Conservation (phyloP, 2,797 vertebrate species). For the Bovichtus variegatus region DNA sequence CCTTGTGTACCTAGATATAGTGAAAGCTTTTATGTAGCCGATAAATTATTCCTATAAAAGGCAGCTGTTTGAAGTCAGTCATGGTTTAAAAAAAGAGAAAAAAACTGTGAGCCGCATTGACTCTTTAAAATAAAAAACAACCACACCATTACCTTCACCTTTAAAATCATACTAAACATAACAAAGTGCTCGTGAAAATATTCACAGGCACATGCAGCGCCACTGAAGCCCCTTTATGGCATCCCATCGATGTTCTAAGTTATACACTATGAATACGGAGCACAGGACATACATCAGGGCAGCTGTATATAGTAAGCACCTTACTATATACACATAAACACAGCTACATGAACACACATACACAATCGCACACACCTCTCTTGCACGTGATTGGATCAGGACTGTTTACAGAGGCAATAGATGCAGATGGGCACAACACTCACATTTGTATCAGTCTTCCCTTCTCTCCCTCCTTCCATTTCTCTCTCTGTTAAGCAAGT, state of each 20-base stretch:
- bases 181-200: conserved; percentile 6
- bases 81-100: background rate
- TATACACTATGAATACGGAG: conserved; percentile 33
- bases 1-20: background rate
- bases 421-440: conserved; percentile 48
- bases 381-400: conserved; percentile 25
- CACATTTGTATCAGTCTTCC: conserved; percentile 51
- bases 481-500: conserved; percentile 48
- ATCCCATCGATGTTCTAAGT: conserved; percentile 10
- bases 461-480: conserved; percentile 25
- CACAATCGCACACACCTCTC: conserved; percentile 13
- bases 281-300: background rate
- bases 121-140: background rate
- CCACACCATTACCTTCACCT: background rate
- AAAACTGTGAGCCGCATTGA: background rate
- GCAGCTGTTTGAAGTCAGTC: background rate
- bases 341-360: background rate
- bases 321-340: background rate
- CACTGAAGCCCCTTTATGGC: conserved; percentile 17
- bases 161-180: background rate
- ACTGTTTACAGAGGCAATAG: conserved; percentile 46
- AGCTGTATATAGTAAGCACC: background rate
- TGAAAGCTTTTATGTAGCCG: background rate
- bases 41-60: background rate
- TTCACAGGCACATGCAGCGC: background rate